Base-by-base conservation (phyloP, 2,113 vertebrate genomes). In the Megaceryle torquata region DNA sequence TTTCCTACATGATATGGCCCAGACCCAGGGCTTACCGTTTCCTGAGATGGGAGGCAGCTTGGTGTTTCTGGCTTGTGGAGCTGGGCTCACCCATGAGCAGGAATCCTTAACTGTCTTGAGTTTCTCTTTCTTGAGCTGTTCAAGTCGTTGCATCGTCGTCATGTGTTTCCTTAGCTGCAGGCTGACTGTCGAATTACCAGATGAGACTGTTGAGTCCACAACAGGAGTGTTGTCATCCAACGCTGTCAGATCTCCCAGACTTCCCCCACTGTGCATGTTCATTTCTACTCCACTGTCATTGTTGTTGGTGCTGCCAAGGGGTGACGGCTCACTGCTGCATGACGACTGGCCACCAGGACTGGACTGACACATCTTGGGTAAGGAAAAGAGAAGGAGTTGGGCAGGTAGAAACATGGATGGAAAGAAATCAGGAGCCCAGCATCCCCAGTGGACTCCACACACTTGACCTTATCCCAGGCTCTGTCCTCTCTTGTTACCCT, bases 211-310 rank as follows among this genome's bases (percentile, higher is more conserved):
- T 96, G 99, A 98, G 93, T 99, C 98, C 54, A 99, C 98, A 96
- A 99, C 97, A 64, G 99, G 98, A 88, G 97, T 51, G 4, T n/a
- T 93, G 93, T 99, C 99, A 44, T 99, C 99, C 97, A 99, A 97
- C 4, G 97, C 96, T 0, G 98, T 99, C 97, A 99, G 98, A 98
- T 99, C 99, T 98, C 98, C 99, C 98, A 99, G 98, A 98, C 99
- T 99, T 97, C 99, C 99, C 86, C 99, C 99, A n/a, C 99, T 99
- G 94, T 99, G 98, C 97, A 99, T 94, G 43, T 99, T 98, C 98
- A 99, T 99, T 98, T 99, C 99, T 98, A 99, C 98, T 97, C 99
- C 99, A 96, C 99, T 99, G 98, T 99, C 99, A 96, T 99, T 99
- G 98, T 99, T 99, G 99, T 98, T 99, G 99, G 98, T 96, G 94